Percentiles rank a stretch among this genome's conserved stretches.
phyloP scores from a whole-genome alignment of 2,797 vertebrate species.

The Brotula barbata region DNA sequence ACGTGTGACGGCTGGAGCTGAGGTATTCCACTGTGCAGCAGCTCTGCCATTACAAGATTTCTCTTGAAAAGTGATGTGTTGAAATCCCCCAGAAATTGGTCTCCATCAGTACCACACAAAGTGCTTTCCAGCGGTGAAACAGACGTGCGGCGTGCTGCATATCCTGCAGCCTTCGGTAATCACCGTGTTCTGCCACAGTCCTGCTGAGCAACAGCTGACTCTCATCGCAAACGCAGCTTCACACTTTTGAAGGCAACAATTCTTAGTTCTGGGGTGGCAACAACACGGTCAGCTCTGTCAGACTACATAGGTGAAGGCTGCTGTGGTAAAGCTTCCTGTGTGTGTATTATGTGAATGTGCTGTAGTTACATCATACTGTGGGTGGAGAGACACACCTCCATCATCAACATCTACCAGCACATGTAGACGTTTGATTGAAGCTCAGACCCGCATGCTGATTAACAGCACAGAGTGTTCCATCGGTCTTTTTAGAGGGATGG shows the following conservation, averaged over 20 bases:
- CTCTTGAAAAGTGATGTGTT: slow-evolving; percentile 3
- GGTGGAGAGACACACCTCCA: background rate
- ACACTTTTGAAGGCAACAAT: background rate
- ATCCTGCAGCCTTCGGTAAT: slow-evolving; percentile 1
- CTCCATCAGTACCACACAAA: slow-evolving; percentile 9
- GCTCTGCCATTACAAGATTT: background rate
- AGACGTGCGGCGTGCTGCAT: background rate
- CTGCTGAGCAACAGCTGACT: background rate
- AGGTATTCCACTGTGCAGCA: background rate
- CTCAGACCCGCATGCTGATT: slow-evolving; percentile 17
- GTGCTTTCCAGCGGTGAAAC: slow-evolving; percentile 3
- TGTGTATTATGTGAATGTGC: too few species aligned
- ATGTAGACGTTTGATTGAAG: slow-evolving; percentile 16
- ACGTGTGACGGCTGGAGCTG: background rate
- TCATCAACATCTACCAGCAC: slow-evolving; percentile 1
- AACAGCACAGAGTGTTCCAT: slow-evolving; percentile 30
- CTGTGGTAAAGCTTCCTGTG: background rate
- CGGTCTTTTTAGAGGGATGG: slow-evolving; percentile 12
- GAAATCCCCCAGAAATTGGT: background rate
- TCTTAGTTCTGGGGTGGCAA: background rate
- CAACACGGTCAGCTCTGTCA: background rate
- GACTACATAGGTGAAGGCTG: background rate
- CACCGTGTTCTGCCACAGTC: background rate
- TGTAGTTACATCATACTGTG: slow-evolving; percentile 2
- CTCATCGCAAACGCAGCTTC: background rate